These are phyloP conservation scores for Pandemis cinnamomeana DNA, from an alignment of 2,888 invertebrate genomes.

Conservation along the genomic window DNA sequence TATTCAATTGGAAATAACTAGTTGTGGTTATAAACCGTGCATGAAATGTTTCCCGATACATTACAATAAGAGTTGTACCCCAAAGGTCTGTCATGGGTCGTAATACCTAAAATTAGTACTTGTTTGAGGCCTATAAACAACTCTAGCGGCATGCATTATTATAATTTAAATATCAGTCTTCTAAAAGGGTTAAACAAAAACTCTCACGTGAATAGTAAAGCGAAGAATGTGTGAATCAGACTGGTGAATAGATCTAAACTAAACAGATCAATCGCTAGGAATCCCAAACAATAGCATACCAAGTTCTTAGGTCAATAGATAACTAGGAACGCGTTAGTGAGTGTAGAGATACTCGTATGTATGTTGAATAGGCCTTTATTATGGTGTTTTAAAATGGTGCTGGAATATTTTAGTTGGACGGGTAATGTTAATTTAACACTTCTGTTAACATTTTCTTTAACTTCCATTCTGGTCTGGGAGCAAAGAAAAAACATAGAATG, in stretches of 20 bases:
- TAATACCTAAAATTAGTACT: background rate
- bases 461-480: too few species aligned
- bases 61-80: background rate
- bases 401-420: too few species aligned
- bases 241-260: constrained; percentile 51
- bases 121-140: background rate
- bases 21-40: too few species aligned
- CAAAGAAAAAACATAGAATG: too few species aligned
- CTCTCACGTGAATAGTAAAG: background rate
- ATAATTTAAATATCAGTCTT: background rate
- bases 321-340: background rate
- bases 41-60: too few species aligned
- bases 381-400: too few species aligned
- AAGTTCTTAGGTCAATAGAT: background rate
- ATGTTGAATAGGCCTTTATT: too few species aligned
- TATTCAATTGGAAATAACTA: too few species aligned
- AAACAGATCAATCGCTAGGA: constrained; percentile 54
- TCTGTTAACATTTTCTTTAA: too few species aligned
- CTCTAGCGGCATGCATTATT: background rate
- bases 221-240: constrained; percentile 61
- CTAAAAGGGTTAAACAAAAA: constrained; percentile 10
- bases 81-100: background rate
- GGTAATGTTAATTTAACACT: too few species aligned
- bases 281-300: constrained; percentile 52
- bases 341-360: background rate